A percentile compares a stretch with the other conserved stretches of the same genome.
Conservation (phyloP, 2,797 vertebrate species). For the Sebastes taczanowskii region DNA sequence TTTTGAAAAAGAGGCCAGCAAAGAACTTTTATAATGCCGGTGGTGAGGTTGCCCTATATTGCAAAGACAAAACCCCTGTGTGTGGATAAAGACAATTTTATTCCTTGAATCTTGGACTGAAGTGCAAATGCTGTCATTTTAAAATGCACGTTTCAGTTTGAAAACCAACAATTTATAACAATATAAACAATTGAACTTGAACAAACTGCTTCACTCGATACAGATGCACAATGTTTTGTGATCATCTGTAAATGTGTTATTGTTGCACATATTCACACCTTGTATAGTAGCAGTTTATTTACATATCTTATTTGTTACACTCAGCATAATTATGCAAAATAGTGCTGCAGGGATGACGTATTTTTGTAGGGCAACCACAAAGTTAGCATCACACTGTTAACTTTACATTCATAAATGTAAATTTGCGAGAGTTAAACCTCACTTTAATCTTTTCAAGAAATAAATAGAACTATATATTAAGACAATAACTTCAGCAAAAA, state of each 20-base stretch:
- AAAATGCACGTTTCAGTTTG: neutral
- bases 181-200: neutral
- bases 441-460: no score
- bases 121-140: neutral
- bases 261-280: neutral
- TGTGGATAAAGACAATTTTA: neutral
- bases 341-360: no score
- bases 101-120: neutral
- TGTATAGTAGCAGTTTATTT: no score
- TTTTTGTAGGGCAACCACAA: no score
- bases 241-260: neutral
- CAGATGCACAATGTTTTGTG: neutral
- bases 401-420: no score
- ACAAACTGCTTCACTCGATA: neutral
- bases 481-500: no score
- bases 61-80: neutral
- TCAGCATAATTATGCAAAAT: neutral
- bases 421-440: no score
- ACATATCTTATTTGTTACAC: neutral
- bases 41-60: constrained; percentile 20
- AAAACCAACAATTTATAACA: neutral
- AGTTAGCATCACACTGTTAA: no score
- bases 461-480: no score
- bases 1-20: constrained; percentile 34
- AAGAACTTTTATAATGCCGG: constrained; percentile 23